Conservation (phyloP, 2,888 invertebrate genomes). For the Pimpla rufipes region DNA sequence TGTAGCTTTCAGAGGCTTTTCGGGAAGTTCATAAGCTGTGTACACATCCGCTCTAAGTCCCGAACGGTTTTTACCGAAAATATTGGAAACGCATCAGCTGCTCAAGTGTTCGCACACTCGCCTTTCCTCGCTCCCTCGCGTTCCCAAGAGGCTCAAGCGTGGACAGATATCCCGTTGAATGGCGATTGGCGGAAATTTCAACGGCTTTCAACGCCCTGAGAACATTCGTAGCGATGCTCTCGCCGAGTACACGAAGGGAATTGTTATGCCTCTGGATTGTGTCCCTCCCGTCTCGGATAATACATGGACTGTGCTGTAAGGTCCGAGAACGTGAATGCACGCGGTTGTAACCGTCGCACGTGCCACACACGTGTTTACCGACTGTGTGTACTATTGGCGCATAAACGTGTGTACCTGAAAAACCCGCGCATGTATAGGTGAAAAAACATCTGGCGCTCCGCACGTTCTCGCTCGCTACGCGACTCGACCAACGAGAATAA, state of each 20-base stretch:
- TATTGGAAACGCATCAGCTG: constrained; percentile 52
- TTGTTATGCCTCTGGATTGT: constrained; percentile 33
- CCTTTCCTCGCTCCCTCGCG: constrained; percentile 14
- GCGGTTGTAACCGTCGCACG: constrained; percentile 65
- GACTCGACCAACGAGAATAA: constrained; percentile 59
- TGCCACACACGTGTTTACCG: constrained; percentile 59
- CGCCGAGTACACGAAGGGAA: constrained; percentile 26
- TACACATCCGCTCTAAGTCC: constrained; percentile 7
- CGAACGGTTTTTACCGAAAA: constrained; percentile 27
- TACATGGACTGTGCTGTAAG: neutral
- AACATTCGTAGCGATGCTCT: constrained; percentile 30
- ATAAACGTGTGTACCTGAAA: constrained; percentile 44
- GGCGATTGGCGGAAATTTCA: constrained; percentile 39
- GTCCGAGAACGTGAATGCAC: constrained; percentile 55
- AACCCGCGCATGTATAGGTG: constrained; percentile 29
- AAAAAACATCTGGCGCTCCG: constrained; percentile 57
- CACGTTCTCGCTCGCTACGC: neutral
- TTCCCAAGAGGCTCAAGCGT: constrained; percentile 22
- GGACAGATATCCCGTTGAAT: constrained; percentile 38
- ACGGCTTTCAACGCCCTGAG: constrained; percentile 8
- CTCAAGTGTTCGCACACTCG: constrained; percentile 33
- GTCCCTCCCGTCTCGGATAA: constrained; percentile 13
- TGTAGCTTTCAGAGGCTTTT: constrained; percentile 4
- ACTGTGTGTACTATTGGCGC: neutral
- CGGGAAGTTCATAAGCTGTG: constrained; percentile 5